Evolutionary conservation across 1,140 invertebrate genomes (phyloP).

Genomic region (Papilio xuthus): DNA sequence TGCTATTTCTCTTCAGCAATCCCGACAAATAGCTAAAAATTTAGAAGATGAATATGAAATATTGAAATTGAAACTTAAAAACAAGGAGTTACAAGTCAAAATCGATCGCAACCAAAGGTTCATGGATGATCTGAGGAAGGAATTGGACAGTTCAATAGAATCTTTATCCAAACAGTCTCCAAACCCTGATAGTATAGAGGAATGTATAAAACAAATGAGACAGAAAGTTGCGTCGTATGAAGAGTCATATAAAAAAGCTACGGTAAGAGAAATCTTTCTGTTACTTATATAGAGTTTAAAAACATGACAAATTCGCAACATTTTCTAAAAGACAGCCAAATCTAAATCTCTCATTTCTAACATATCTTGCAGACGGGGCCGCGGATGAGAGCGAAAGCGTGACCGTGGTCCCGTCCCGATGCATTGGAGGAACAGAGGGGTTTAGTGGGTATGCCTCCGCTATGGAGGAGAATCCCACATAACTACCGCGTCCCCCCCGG

Average conservation of each 20-base stretch:
- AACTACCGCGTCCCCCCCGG: too few relatives aligned
- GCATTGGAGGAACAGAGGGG: too few relatives aligned
- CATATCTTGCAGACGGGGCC: too few relatives aligned
- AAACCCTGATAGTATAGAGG: constrained; percentile 65
- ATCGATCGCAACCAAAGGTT: constrained; percentile 68
- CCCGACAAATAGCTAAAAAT: constrained; percentile 55
- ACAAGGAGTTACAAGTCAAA: constrained; percentile 58
- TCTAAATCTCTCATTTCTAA: too few relatives aligned
- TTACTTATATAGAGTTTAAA: neutral
- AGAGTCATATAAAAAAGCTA: constrained; percentile 64
- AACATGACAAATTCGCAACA: too few relatives aligned
- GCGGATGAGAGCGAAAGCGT: too few relatives aligned
- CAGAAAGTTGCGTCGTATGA: constrained; percentile 70
- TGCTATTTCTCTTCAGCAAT: constrained; percentile 59
- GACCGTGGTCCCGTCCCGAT: too few relatives aligned
- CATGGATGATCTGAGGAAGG: constrained; percentile 63
- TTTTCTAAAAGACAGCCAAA: too few relatives aligned
- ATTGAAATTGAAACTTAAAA: constrained; percentile 68
- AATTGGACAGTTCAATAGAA: constrained; percentile 61
- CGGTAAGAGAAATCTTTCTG: constrained; percentile 52
- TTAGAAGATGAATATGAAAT: constrained; percentile 70
- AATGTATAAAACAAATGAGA: constrained; percentile 65
- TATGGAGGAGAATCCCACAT: too few relatives aligned
- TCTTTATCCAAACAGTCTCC: constrained; percentile 56
- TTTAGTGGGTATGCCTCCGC: too few relatives aligned